A percentile compares a stretch with the other conserved stretches of the same genome.
These are phyloP conservation scores for Hystrix cristata DNA, from an alignment of 2,113 vertebrate species.

Conservation along the genomic window DNA sequence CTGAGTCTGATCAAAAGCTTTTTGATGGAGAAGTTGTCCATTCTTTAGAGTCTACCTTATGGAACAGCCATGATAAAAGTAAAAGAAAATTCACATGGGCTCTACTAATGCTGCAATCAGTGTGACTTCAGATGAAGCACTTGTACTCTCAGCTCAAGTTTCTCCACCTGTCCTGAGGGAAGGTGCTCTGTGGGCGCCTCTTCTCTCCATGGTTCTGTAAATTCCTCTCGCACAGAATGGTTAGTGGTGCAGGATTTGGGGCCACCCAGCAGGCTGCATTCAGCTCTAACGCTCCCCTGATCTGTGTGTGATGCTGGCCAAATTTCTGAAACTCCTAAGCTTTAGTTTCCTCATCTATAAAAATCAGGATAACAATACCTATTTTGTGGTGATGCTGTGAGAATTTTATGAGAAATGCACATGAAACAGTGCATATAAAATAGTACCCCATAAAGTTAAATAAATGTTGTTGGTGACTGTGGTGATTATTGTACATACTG, in stretches of 20 bases:
- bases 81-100: not conserved
- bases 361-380: not conserved
- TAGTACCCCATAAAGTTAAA: not conserved
- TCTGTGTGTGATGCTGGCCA: not conserved
- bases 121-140: not conserved
- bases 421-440: not conserved
- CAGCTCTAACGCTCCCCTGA: not conserved
- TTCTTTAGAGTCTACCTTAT: not conserved
- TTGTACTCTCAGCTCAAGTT: no score
- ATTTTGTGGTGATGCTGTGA: not conserved
- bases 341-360: not conserved
- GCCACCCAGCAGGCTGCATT: not conserved
- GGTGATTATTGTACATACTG: not conserved
- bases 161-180: not conserved
- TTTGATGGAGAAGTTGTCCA: not conserved
- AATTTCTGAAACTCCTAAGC: not conserved
- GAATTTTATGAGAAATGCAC: not conserved
- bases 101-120: no score
- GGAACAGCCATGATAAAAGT: not conserved
- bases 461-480: not conserved
- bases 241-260: not conserved
- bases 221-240: rapidly evolving
- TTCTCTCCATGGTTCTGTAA: not conserved
- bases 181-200: not conserved
- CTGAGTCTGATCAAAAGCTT: not conserved